Evolutionary conservation across 2,888 invertebrate genomes (phyloP).

Genomic region (Eurytoma adleriae): DNA sequence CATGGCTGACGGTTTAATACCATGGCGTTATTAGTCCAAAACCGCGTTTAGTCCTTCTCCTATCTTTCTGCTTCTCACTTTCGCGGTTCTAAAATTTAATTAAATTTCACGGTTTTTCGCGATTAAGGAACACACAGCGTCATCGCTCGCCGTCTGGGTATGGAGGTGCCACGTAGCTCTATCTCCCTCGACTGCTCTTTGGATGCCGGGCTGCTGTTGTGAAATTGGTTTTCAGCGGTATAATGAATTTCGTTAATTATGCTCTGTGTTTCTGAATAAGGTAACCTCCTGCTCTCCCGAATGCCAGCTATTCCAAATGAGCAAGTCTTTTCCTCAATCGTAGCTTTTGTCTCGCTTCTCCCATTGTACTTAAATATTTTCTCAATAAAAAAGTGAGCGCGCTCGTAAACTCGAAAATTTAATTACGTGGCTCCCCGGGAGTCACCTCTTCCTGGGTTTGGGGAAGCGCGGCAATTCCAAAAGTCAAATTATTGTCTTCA

Average conservation of each 20-base stretch:
- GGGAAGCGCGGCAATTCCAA: background rate
- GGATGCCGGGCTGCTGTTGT: slow-evolving; percentile 65
- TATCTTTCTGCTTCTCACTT: slow-evolving; percentile 63
- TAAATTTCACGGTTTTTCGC: slow-evolving; percentile 76
- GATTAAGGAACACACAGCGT: slow-evolving; percentile 72
- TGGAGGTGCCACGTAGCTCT: background rate
- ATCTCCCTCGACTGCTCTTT: slow-evolving; percentile 15
- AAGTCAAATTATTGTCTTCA: slow-evolving; percentile 19
- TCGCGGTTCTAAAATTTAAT: slow-evolving; percentile 75
- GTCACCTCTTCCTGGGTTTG: too few species aligned
- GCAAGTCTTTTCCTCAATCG: slow-evolving; percentile 21
- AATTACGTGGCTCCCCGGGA: background rate
- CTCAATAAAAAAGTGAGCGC: slow-evolving; percentile 6
- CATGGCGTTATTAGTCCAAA: slow-evolving; percentile 72
- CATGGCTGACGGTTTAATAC: slow-evolving; percentile 65
- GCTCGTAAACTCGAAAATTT: background rate
- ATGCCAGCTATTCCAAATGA: slow-evolving; percentile 16
- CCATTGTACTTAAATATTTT: slow-evolving; percentile 14
- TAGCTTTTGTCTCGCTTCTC: background rate
- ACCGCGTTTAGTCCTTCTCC: slow-evolving; percentile 61
- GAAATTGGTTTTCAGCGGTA: slow-evolving; percentile 73
- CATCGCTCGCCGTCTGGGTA: slow-evolving; percentile 3
- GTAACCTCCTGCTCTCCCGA: background rate
- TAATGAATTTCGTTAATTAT: slow-evolving; percentile 76
- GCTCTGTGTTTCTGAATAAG: slow-evolving; percentile 61